These are phyloP conservation scores for Stichodactyla mertensii DNA, from an alignment of 64 coral and sea anemone species.

Conservation along the genomic window DNA sequence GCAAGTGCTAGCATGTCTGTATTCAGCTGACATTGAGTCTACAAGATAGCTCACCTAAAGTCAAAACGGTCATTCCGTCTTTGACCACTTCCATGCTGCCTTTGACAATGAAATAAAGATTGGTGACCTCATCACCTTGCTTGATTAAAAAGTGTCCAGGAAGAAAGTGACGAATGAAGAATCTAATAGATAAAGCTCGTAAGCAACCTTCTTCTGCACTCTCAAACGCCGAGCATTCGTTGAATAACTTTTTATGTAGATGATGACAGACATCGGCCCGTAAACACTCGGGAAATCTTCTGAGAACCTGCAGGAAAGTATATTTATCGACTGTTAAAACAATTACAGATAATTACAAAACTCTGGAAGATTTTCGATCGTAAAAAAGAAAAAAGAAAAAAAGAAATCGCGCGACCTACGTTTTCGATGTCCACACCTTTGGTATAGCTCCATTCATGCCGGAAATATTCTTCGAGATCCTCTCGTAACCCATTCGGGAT, in stretches of 20 bases:
- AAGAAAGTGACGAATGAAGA: conserved; percentile 73
- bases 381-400: background rate
- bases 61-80: conserved; percentile 53
- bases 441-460: conserved; percentile 87
- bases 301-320: conserved; percentile 55
- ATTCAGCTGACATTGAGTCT: too few relatives aligned
- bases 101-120: conserved; percentile 76
- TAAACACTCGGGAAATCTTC: conserved; percentile 75
- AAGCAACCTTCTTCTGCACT: conserved; percentile 66
- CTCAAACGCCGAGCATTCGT: conserved; percentile 66
- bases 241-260: conserved; percentile 66
- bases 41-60: conserved; percentile 41
- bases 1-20: too few relatives aligned
- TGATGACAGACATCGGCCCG: conserved; percentile 80
- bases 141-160: conserved; percentile 86
- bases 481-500: conserved; percentile 76
- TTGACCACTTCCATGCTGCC: conserved; percentile 83
- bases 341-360: too few relatives aligned
- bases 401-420: conserved; percentile 2
- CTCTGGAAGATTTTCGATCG: too few relatives aligned
- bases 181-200: conserved; percentile 68
- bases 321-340: too few relatives aligned
- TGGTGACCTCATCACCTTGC: conserved; percentile 75
- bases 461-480: conserved; percentile 83
- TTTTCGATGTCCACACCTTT: conserved; percentile 86